Percentiles rank a stretch among this genome's conserved stretches.
phyloP scores from a whole-genome alignment of 37 sponge, comb jelly and placozoan genomes.

The Crambe crambe region DNA sequence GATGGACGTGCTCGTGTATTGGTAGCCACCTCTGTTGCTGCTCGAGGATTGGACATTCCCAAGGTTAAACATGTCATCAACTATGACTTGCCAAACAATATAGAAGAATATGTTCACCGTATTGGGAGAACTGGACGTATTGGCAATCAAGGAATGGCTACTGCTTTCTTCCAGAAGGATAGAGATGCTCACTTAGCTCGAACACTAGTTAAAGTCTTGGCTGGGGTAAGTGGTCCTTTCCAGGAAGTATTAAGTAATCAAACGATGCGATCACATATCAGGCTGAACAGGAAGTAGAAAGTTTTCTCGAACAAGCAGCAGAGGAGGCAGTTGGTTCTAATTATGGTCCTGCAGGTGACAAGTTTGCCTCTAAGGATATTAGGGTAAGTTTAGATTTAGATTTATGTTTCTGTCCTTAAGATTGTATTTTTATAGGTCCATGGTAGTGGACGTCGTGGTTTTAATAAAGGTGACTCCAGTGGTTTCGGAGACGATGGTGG shows the following conservation, averaged over 20 bases:
- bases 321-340: slow-evolving; percentile 78
- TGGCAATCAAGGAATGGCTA: slow-evolving; percentile 88
- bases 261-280: not conserved
- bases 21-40: slow-evolving; percentile 95
- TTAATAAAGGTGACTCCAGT: not conserved
- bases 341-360: slow-evolving; percentile 77
- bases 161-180: slow-evolving; percentile 86
- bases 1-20: slow-evolving; percentile 80
- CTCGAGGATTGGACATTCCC: slow-evolving; percentile 94
- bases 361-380: slow-evolving; percentile 87
- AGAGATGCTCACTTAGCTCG: slow-evolving; percentile 80
- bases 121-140: slow-evolving; percentile 96
- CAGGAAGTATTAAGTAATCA: not conserved
- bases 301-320: slow-evolving; percentile 85
- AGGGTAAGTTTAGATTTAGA: slow-evolving; percentile 40
- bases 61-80: slow-evolving; percentile 94
- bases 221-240: slow-evolving; percentile 57
- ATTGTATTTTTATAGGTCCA: slow-evolving; percentile 4
- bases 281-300: slow-evolving; percentile 92
- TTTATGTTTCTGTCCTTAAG: not conserved
- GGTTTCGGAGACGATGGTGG: slow-evolving; percentile 30
- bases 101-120: slow-evolving; percentile 96
- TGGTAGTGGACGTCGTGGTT: slow-evolving; percentile 27
- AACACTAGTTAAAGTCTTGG: slow-evolving; percentile 84
- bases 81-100: slow-evolving; percentile 86